Evolutionary conservation across 2,113 vertebrate species (phyloP).

Genomic region (Paratilapia polleni): DNA sequence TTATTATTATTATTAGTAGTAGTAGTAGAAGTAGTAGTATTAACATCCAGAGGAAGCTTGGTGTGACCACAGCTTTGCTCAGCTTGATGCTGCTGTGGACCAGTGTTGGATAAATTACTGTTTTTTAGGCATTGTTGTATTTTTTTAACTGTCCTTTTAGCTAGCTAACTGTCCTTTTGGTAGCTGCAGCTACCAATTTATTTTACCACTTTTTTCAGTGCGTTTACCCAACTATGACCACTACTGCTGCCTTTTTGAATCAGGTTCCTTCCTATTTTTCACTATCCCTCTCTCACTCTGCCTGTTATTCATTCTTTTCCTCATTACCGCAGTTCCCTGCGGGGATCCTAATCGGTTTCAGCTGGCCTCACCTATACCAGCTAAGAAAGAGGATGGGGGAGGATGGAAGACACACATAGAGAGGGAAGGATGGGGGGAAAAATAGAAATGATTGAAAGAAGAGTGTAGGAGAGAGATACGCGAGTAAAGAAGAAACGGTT

Average conservation of each 20-base stretch:
- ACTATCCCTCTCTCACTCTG: not conserved
- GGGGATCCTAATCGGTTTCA: conserved; percentile 43
- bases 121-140: no score
- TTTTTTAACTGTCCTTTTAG: no score
- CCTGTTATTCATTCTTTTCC: not conserved
- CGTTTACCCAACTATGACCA: not conserved
- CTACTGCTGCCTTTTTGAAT: not conserved
- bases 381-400: not conserved
- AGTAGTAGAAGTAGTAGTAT: no score
- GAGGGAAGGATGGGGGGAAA: not conserved
- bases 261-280: not conserved
- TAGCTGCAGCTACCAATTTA: not conserved
- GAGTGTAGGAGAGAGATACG: not conserved
- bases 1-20: no score
- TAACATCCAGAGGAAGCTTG: no score
- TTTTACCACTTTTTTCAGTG: not conserved
- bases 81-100: no score
- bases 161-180: not conserved
- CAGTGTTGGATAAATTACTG: no score
- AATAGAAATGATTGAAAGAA: not conserved
- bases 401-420: not conserved
- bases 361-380: not conserved
- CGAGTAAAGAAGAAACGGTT: conserved; percentile 4
- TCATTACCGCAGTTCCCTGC: conserved; percentile 38
- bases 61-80: no score